Evolutionary conservation across 2,797 vertebrate species (phyloP).

Genomic region (Gymnoscopelus braueri): DNA sequence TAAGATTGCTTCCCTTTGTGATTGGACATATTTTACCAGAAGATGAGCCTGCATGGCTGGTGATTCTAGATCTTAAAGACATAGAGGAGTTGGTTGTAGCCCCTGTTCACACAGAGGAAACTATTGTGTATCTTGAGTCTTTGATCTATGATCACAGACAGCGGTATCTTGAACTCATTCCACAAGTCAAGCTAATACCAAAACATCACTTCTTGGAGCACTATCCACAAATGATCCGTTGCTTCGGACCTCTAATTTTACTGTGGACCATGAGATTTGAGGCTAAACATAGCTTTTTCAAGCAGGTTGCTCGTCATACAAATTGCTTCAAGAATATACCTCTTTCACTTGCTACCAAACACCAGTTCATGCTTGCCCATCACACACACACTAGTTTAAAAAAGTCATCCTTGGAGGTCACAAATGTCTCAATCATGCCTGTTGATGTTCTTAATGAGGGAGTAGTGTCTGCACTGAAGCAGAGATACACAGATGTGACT

Average conservation of each 20-base stretch:
- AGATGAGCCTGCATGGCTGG: conserved; percentile 34
- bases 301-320: conserved; percentile 24
- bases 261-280: conserved; percentile 37
- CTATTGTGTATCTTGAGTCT: conserved; percentile 25
- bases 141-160: conserved; percentile 35
- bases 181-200: conserved; percentile 24
- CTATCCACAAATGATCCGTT: conserved; percentile 18
- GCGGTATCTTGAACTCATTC: conserved; percentile 26
- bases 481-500: conserved; percentile 35
- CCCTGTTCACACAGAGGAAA: conserved; percentile 29
- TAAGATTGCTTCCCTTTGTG: conserved; percentile 31
- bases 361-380: conserved; percentile 39
- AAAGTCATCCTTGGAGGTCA: conserved; percentile 37
- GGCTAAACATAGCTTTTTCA: conserved; percentile 38
- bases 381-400: conserved; percentile 32
- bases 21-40: conserved; percentile 23
- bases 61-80: conserved; percentile 37
- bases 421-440: conserved; percentile 42
- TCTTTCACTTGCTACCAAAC: conserved; percentile 25
- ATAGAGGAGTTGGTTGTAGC: conserved; percentile 37
- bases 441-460: conserved; percentile 42
- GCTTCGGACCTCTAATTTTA: conserved; percentile 21
- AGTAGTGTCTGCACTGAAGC: conserved; percentile 1
- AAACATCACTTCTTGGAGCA: conserved; percentile 45
- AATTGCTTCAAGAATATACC: conserved; percentile 41